Conservation (phyloP, 2,888 invertebrate genomes). For the Apodemia hepburni region DNA sequence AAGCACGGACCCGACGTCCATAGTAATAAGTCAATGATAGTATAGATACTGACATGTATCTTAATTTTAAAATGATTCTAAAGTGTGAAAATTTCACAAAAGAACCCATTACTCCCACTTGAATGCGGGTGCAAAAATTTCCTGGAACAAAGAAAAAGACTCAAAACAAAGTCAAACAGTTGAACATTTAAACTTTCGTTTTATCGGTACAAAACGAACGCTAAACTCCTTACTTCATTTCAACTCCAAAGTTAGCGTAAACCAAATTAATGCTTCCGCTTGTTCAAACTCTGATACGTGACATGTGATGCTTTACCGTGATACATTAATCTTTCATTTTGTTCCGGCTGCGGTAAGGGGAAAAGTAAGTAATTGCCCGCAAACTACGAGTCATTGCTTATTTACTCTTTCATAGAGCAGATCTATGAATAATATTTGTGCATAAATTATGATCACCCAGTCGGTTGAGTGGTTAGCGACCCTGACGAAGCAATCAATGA, state of each 20-base stretch:
- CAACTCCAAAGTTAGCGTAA: neutral
- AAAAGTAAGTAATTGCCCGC: neutral
- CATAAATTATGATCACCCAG: no score
- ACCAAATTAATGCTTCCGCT: neutral
- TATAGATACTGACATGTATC: no score
- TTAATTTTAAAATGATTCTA: no score
- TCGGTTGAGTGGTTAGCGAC: no score
- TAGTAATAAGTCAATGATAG: no score
- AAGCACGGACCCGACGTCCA: no score
- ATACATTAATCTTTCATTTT: neutral
- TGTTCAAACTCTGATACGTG: neutral
- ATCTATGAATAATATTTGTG: neutral
- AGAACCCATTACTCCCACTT: neutral
- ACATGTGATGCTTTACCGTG: neutral
- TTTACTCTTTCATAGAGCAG: neutral
- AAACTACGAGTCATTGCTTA: neutral
- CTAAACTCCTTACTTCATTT: neutral
- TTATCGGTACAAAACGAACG: neutral
- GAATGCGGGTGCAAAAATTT: neutral
- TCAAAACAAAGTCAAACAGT: neutral
- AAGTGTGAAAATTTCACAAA: neutral
- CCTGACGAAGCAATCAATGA: no score
- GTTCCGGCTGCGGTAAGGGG: neutral
- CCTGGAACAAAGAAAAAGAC: neutral
- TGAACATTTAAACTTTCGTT: conserved; percentile 4